These are phyloP conservation scores for Arion vulgaris DNA, from an alignment of 1,140 invertebrate genomes.

Conservation along the genomic window DNA sequence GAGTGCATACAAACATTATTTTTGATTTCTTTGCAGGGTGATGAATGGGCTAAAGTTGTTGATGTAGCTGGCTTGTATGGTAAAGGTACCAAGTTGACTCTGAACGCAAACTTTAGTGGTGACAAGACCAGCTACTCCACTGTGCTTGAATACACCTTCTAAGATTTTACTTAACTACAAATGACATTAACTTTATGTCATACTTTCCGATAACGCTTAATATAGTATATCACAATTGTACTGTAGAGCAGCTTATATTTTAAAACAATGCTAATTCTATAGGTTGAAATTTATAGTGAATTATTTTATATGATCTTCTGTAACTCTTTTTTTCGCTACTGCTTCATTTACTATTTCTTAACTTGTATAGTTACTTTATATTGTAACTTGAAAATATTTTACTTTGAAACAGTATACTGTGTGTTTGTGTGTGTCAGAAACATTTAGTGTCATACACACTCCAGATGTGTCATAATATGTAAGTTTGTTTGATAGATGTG, in stretches of 20 bases:
- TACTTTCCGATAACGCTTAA: not conserved
- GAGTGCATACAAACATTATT: too few relatives aligned
- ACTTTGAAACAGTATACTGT: not conserved
- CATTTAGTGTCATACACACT: too few relatives aligned
- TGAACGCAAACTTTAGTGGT: slow-evolving; percentile 69
- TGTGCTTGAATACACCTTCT: slow-evolving; percentile 67
- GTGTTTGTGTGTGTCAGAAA: too few relatives aligned
- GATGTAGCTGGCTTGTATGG: slow-evolving; percentile 54
- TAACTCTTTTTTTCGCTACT: not conserved
- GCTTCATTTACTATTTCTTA: not conserved
- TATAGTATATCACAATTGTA: not conserved
- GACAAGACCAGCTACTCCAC: slow-evolving; percentile 69
- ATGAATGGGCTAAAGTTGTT: slow-evolving; percentile 64
- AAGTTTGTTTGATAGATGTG: too few relatives aligned
- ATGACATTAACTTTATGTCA: not conserved
- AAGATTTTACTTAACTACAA: slow-evolving; percentile 34
- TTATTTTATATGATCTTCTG: not conserved
- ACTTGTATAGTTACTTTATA: not conserved
- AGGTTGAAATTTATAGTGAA: not conserved
- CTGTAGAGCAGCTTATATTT: not conserved
- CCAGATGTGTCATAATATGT: too few relatives aligned
- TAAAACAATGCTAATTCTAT: not conserved
- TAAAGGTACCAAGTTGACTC: slow-evolving; percentile 57
- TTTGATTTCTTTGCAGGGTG: slow-evolving; percentile 44
- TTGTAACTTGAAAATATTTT: not conserved